Conservation (phyloP, 2,888 invertebrate species). For the Drosophila melanosoma region DNA sequence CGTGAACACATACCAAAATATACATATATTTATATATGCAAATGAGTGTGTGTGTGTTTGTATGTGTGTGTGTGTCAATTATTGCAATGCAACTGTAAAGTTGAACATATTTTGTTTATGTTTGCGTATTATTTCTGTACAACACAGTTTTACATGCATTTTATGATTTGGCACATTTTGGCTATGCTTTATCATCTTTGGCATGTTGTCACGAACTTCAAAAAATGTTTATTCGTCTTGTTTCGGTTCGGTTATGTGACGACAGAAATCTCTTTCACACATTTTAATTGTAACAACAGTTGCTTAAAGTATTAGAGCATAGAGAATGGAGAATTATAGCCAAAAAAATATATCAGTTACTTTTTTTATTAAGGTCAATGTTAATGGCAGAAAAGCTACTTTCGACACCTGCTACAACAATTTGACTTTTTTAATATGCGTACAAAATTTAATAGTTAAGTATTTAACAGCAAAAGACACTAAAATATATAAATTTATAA, state of each 20-base stretch:
- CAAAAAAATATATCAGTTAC: conserved; percentile 51
- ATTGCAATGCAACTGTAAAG: conserved; percentile 43
- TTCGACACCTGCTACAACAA: conserved; percentile 19
- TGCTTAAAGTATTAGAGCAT: conserved; percentile 20
- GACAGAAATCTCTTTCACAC: conserved; percentile 50
- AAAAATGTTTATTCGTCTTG: conserved; percentile 48
- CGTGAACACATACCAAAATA: conserved; percentile 17
- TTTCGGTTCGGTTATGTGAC: conserved; percentile 58
- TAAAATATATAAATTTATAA: background rate
- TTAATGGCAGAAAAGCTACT: conserved; percentile 56
- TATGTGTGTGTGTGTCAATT: conserved; percentile 23
- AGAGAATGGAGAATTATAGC: conserved; percentile 15
- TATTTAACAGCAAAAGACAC: background rate
- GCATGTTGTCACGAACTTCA: conserved; percentile 60
- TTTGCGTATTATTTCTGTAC: conserved; percentile 10
- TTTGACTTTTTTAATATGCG: conserved; percentile 18
- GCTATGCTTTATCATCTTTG: conserved; percentile 50
- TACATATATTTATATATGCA: conserved; percentile 29
- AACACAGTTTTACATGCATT: conserved; percentile 27
- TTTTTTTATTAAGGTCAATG: conserved; percentile 80
- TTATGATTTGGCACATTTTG: conserved; percentile 33
- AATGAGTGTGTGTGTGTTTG: conserved; percentile 29
- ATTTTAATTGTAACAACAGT: conserved; percentile 55
- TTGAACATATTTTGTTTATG: conserved; percentile 1
- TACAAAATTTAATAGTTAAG: conserved; percentile 8